Conservation (phyloP, 2,797 vertebrate species). For the Pangasius djambal region DNA sequence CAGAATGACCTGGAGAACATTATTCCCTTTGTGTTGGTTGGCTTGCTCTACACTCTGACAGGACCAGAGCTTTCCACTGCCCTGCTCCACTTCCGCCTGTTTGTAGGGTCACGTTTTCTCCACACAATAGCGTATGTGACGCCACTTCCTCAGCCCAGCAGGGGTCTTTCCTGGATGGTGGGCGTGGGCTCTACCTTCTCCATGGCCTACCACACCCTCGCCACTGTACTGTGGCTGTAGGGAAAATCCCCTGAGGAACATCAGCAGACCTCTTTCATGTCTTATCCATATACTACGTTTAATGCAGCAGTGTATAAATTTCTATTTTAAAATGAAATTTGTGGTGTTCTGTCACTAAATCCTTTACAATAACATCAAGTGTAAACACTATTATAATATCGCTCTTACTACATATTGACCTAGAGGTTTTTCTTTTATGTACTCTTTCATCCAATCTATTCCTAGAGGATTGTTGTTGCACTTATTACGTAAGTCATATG, state of each 20-base stretch:
- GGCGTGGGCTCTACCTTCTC: constrained; percentile 78
- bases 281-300: neutral
- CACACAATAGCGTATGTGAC: constrained; percentile 83
- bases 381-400: neutral
- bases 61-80: constrained; percentile 77
- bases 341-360: neutral
- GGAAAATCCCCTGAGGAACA: neutral
- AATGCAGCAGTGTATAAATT: neutral
- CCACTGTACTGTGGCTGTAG: constrained; percentile 65
- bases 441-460: neutral
- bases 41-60: constrained; percentile 84
- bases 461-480: neutral
- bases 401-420: neutral
- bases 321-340: neutral
- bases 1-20: constrained; percentile 93
- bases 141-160: constrained; percentile 83
- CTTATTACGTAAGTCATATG: neutral
- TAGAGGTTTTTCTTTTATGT: neutral
- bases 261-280: neutral
- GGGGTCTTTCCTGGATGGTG: constrained; percentile 72
- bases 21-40: constrained; percentile 84
- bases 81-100: constrained; percentile 86
- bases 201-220: constrained; percentile 83
- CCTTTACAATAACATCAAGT: neutral
- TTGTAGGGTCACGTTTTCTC: constrained; percentile 75